Evolutionary conservation across 2,888 invertebrate species (phyloP).

Genomic region (Boloria euphrosyne): DNA sequence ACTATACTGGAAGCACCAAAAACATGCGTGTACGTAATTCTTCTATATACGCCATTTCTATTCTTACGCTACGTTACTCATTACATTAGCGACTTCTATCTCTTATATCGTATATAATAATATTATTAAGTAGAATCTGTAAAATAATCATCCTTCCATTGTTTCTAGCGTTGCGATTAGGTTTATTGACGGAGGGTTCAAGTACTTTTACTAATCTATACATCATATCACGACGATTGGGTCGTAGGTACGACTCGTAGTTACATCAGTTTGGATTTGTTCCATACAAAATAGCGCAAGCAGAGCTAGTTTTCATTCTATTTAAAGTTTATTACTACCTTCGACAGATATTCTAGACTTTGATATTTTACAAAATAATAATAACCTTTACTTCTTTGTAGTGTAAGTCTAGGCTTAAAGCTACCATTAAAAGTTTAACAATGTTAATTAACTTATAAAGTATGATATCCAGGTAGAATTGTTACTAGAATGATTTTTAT

Average conservation of each 20-base stretch:
- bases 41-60: slow-evolving; percentile 52
- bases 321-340: slow-evolving; percentile 57
- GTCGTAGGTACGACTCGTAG: slow-evolving; percentile 63
- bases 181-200: slow-evolving; percentile 37
- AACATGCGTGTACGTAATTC: slow-evolving; percentile 56
- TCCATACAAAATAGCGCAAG: slow-evolving; percentile 76
- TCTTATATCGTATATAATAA: slow-evolving; percentile 53
- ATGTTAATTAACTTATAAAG: slow-evolving; percentile 68
- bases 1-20: slow-evolving; percentile 67
- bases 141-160: slow-evolving; percentile 75
- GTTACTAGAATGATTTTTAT: slow-evolving; percentile 81
- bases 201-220: slow-evolving; percentile 38
- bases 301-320: slow-evolving; percentile 67
- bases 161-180: slow-evolving; percentile 45
- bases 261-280: slow-evolving; percentile 77
- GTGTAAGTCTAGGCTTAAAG: slow-evolving; percentile 76
- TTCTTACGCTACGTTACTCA: slow-evolving; percentile 59
- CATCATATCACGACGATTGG: slow-evolving; percentile 47
- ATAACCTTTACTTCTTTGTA: slow-evolving; percentile 72
- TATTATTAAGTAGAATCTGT: slow-evolving; percentile 71
- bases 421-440: slow-evolving; percentile 68
- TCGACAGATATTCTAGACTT: slow-evolving; percentile 40
- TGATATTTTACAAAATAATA: slow-evolving; percentile 45
- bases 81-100: slow-evolving; percentile 75
- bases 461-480: slow-evolving; percentile 78